Evolutionary conservation across 2,888 invertebrate genomes (phyloP), one percentile per base, ranked within the genome.

Genomic region (Epistrophella euchroma): DNA sequence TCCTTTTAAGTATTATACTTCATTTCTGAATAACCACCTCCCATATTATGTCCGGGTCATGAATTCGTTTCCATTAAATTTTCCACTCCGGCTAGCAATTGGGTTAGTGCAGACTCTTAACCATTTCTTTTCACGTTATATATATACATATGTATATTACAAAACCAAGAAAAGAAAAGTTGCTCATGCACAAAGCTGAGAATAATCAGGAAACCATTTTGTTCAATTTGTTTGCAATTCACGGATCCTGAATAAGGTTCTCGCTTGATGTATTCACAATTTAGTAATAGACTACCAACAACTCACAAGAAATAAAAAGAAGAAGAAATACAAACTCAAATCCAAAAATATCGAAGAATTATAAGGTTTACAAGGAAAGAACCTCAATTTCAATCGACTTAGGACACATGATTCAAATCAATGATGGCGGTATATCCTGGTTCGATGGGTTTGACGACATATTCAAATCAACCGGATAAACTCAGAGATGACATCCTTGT

Each of bases 61-160:
- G 84, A 80, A 80, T 85, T 80, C 71, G 80, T 64, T 75, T 80
- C 84, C 84, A 80, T 85, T 80, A 85, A 75, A 85, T 85, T 85
- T 85, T 85, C 84, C 84, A 72, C 80, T 80, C 66, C 72, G 75
- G 52, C 75, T 80, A 55, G 80, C 84, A 85, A 72, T 85, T 85
- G 80, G 80, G 84, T 85, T 85, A 85, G 75, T 85, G 80, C 75
- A 85, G 64, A 80, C 64, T 76, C 80, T 58, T 58, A 56, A 52
- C 75, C 60, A 64, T 75, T 64, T 75, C 66, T 56, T 43, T 76
- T 58, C 80, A 52, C 71, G 58, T 66, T 47, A 13, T 64, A 25
- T 66, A 72, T 58, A 28, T 45, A 43, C 72, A 22, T 7, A 22
- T 25, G 3, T 15, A 15, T 28, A 28, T 2, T 9, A 1, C 2